phyloP scores from a whole-genome alignment of 2,113 vertebrate genomes.

The Dicrurus megarhynchus region DNA sequence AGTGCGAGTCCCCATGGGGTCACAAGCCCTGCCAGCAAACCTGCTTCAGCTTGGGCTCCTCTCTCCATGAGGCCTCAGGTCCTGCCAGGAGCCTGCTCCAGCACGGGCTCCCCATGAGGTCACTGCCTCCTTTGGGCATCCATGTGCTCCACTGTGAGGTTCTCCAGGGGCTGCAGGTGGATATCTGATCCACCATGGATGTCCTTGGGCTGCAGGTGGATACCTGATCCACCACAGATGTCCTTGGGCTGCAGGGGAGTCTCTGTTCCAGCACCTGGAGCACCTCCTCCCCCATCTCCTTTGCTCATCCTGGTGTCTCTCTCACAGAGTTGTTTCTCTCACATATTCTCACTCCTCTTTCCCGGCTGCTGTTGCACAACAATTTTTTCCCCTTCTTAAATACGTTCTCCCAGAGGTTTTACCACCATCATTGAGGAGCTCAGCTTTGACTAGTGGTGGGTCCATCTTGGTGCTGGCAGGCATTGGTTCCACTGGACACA shows the following conservation, averaged over 20 bases:
- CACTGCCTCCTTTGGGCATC: background rate
- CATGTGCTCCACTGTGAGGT: background rate
- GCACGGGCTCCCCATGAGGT: accelerated
- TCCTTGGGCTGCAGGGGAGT: background rate
- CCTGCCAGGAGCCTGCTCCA: background rate
- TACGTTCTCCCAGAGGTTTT: background rate
- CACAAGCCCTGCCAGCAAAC: background rate
- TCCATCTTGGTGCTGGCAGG: background rate
- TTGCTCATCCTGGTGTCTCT: background rate
- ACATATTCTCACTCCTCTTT: background rate
- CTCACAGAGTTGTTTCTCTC: background rate
- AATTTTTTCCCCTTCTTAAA: background rate
- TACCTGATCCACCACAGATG: background rate
- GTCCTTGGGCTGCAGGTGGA: background rate
- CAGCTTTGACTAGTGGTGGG: background rate
- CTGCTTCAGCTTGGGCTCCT: background rate
- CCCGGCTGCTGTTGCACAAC: background rate
- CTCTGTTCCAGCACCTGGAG: background rate
- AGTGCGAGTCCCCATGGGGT: background rate
- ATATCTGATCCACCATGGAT: background rate
- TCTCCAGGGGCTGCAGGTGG: background rate
- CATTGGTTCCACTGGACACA: background rate
- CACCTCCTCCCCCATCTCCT: background rate
- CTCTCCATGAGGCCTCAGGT: background rate
- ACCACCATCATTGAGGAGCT: background rate